phyloP scores from a whole-genome alignment of 2,888 invertebrate species.

The Synergus laeviventris region DNA sequence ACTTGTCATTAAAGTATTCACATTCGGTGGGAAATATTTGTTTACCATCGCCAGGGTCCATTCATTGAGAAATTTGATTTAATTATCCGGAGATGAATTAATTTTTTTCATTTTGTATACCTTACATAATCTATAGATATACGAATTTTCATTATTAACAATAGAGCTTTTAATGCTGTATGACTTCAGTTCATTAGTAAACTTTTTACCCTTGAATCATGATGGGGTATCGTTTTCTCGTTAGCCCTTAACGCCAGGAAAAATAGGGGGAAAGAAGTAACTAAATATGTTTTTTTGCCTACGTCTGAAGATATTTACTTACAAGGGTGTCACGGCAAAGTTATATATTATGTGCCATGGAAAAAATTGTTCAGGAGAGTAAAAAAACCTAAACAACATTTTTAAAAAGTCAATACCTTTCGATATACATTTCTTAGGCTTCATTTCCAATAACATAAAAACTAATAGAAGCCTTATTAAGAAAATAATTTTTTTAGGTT shows the following conservation, averaged over 20 bases:
- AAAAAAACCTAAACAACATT: too few relatives aligned
- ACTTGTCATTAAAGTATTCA: constrained; percentile 51
- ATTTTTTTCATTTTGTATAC: background rate
- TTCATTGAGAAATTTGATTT: background rate
- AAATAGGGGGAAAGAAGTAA: background rate
- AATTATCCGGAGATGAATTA: background rate
- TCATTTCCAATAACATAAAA: too few relatives aligned
- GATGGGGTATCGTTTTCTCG: background rate
- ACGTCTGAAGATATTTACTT: background rate
- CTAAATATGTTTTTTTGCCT: background rate
- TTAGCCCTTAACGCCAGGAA: background rate
- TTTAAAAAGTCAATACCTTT: too few relatives aligned
- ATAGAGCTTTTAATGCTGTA: background rate
- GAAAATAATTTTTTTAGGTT: too few relatives aligned
- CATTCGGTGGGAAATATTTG: constrained; percentile 39
- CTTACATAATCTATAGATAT: too few relatives aligned
- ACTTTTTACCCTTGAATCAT: background rate
- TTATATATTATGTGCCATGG: too few relatives aligned
- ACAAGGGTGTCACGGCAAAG: too few relatives aligned
- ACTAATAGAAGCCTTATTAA: too few relatives aligned
- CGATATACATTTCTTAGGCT: too few relatives aligned
- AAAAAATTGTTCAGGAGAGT: too few relatives aligned
- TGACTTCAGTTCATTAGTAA: background rate
- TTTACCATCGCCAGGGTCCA: background rate
- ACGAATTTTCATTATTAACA: too few relatives aligned